These are phyloP conservation scores for Ctenopoma multispine DNA, from an alignment of 2,797 vertebrate species.

Conservation along the genomic window DNA sequence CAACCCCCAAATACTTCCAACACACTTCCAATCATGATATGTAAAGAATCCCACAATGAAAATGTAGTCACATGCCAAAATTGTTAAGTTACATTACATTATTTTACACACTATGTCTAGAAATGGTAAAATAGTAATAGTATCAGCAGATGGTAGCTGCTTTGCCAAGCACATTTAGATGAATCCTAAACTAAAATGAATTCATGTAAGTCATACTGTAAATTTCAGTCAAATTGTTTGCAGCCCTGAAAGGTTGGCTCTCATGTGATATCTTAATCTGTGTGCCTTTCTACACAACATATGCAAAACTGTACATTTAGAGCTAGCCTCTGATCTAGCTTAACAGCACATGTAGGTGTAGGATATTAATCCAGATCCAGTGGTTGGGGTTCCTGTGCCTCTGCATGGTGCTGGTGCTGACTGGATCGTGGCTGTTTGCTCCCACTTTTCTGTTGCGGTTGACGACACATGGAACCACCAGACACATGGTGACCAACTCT, in stretches of 20 bases:
- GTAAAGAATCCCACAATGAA: not conserved
- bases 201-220: not conserved
- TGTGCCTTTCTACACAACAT: not conserved
- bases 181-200: not conserved
- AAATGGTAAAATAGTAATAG: not conserved
- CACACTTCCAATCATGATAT: constrained; percentile 9
- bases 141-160: constrained; percentile 2
- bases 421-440: constrained; percentile 99
- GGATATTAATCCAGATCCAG: constrained; percentile 33
- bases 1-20: constrained; percentile 65
- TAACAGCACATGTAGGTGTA: constrained; percentile 20
- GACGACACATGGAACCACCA: constrained; percentile 99
- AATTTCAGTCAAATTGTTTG: constrained; percentile 15
- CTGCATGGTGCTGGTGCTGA: constrained; percentile 96
- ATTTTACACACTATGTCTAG: too few relatives aligned
- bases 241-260: constrained; percentile 21
- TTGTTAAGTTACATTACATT: not conserved
- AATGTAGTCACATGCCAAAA: not conserved
- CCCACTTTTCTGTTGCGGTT: constrained; percentile 99
- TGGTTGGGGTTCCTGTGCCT: constrained; percentile 83
- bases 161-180: constrained; percentile 22
- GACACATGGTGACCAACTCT: constrained; percentile 95
- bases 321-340: constrained; percentile 13
- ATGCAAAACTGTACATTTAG: constrained; percentile 17
- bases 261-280: constrained; percentile 3